Base-by-base conservation (phyloP, 2,113 vertebrate species). In the Tilapia sparmanii region DNA sequence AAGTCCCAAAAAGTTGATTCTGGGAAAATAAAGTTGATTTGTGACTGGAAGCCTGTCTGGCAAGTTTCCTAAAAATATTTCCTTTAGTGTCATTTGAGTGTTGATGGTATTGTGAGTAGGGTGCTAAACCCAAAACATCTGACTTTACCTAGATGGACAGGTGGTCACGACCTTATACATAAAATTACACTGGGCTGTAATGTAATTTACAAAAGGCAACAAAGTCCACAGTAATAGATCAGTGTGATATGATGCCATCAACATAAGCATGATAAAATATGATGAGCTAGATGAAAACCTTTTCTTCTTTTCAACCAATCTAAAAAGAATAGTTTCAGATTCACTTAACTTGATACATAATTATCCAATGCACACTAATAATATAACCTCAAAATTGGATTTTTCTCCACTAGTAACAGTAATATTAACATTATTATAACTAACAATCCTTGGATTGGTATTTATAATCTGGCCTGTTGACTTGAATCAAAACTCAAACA, bases 11-110 rank as follows among this genome's bases (percentile, higher is more conserved):
- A 38, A 38, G 63, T 68, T 68, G 63, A 22, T 22, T 66, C 33
- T 22, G 19, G 10, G 33, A 13, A 66, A n/a, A 66, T 38, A 66
- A 66, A 66, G 61, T 38, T 2, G 26, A 10, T 54, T 38, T 85
- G 63, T 87, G 76, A 89, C 78, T 19, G 55, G 87, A 86, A 84
- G 29, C 26, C 63, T 1, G 5, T 66, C 68, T 63, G 45, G 16
- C 84, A 33, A 38, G 47, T 80, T 88, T 86, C 86, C 88, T 87
- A 50, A 79, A 86, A 78, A 83, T 19, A 22, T 24, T 80, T 10
- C 38, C 45, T 18, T 16, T n/a, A 16, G 47, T 42, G 11, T 55
- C 10, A 10, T 10, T 55, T 5, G 8, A 33, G 8, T 55, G 40
- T 16, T 63, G 53, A 42, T 29, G 47, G 55, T 87, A 68, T 50